Evolutionary conservation across 2,888 invertebrate genomes (phyloP).

Genomic region (Euplexia lucipara): DNA sequence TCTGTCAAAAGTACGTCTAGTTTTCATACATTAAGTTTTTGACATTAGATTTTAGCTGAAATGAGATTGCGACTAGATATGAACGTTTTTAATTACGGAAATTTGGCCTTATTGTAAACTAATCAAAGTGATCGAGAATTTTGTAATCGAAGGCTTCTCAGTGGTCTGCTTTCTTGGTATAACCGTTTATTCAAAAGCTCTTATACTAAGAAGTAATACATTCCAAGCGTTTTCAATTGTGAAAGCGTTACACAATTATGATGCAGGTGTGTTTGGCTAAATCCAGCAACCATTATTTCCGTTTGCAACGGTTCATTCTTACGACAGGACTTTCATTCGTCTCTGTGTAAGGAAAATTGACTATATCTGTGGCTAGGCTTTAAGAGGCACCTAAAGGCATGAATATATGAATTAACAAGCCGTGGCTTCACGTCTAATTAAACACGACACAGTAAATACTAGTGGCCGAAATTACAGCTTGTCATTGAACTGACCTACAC

Average conservation of each 20-base stretch:
- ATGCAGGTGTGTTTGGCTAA: conserved; percentile 45
- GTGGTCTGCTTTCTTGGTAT: not conserved
- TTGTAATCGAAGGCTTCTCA: not conserved
- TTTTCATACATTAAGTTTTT: no score
- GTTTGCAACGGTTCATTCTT: conserved; percentile 9
- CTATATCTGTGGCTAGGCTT: not conserved
- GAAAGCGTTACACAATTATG: conserved; percentile 35
- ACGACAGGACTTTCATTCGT: conserved; percentile 5
- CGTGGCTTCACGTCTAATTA: conserved; percentile 5
- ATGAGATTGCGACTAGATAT: no score
- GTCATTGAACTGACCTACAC: conserved; percentile 57
- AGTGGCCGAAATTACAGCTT: conserved; percentile 4
- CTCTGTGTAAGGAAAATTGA: not conserved
- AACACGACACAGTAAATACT: conserved; percentile 5
- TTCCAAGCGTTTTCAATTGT: conserved; percentile 37
- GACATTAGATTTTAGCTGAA: no score
- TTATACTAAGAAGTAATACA: conserved; percentile 30
- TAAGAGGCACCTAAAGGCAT: not conserved
- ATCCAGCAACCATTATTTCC: conserved; percentile 26
- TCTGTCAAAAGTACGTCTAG: no score
- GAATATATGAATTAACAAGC: not conserved
- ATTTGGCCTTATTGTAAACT: no score
- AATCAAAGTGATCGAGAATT: not conserved
- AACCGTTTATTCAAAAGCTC: conserved; percentile 27
- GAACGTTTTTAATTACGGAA: no score